phyloP scores from a whole-genome alignment of 2,113 vertebrate species.

The Eonycteris spelaea region DNA sequence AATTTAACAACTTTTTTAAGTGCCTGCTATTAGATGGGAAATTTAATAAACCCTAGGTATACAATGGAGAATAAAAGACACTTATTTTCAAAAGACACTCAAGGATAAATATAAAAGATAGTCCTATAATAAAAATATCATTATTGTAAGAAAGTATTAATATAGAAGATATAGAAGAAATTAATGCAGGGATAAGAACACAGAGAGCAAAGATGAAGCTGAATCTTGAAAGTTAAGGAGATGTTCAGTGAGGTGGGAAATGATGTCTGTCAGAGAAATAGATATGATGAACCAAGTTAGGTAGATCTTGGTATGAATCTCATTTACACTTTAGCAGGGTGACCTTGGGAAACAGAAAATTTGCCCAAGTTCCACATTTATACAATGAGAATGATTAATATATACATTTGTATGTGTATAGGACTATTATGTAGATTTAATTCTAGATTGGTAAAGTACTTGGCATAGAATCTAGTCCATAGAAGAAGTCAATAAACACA shows the following conservation, averaged over 20 bases:
- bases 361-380: neutral
- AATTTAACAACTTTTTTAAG: neutral
- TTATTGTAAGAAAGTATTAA: neutral
- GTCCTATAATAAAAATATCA: neutral
- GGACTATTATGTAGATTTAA: neutral
- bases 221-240: neutral
- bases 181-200: neutral
- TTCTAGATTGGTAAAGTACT: neutral
- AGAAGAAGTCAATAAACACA: neutral
- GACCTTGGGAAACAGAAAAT: neutral
- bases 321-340: neutral
- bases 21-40: neutral
- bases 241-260: neutral
- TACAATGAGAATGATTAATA: neutral
- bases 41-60: neutral
- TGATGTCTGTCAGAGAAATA: neutral
- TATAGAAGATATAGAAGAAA: neutral
- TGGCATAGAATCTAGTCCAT: neutral
- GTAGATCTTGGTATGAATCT: neutral
- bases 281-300: neutral
- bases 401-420: too few species aligned
- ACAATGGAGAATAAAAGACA: neutral
- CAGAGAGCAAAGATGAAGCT: neutral
- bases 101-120: neutral
- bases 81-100: neutral